Evolutionary conservation across 2,888 invertebrate genomes (phyloP).

Genomic region (Elmis aenea): DNA sequence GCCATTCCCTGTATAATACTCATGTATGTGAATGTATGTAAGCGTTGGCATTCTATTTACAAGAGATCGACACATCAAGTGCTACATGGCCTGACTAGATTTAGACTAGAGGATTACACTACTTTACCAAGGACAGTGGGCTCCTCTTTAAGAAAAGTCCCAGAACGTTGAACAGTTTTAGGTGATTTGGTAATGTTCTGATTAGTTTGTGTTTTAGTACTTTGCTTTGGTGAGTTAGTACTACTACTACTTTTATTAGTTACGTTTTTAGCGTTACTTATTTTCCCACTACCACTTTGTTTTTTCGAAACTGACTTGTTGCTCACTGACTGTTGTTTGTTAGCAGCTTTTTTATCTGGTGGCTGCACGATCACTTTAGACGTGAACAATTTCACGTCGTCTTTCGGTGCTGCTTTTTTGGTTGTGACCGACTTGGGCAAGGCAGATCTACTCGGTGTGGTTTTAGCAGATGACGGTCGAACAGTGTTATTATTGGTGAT

Average conservation of each 20-base stretch:
- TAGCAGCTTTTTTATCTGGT: no score
- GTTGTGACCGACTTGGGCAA: no score
- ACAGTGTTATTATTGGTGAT: neutral
- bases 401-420: neutral
- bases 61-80: no score
- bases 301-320: no score
- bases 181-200: constrained; percentile 24
- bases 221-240: constrained; percentile 5
- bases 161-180: constrained; percentile 58
- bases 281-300: no score
- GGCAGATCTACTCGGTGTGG: neutral
- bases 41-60: no score
- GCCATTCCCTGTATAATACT: no score
- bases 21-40: no score
- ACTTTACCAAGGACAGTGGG: constrained; percentile 57
- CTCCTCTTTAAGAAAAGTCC: constrained; percentile 71
- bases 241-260: no score
- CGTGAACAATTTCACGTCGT: neutral
- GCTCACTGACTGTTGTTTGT: no score
- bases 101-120: constrained; percentile 14
- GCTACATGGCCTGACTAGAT: constrained; percentile 16
- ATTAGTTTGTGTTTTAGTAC: constrained; percentile 6
- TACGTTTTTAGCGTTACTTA: no score
- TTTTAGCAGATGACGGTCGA: neutral
- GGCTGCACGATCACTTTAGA: no score